phyloP scores from a whole-genome alignment of 2,888 invertebrate species.

The Nephrotoma guestfalica region DNA sequence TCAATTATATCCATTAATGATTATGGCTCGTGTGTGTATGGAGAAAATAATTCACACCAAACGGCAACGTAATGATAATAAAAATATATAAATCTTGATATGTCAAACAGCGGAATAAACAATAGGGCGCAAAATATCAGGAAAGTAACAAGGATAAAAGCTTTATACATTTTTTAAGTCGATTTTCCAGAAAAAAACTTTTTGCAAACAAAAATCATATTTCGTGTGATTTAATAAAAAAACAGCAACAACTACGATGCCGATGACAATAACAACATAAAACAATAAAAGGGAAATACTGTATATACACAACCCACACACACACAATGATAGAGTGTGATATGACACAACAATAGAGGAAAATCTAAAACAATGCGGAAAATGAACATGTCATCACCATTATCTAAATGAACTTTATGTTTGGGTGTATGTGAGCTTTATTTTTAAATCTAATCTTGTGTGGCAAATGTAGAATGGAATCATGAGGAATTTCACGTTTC shows the following conservation, averaged over 20 bases:
- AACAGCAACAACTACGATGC: neutral
- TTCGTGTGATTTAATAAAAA: neutral
- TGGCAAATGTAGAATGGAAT: neutral
- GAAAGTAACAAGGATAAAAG: neutral
- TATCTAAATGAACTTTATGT: conserved; percentile 1
- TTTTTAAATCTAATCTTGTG: neutral
- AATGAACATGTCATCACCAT: conserved; percentile 2
- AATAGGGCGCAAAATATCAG: neutral
- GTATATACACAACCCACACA: neutral
- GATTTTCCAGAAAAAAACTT: neutral
- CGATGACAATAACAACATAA: neutral
- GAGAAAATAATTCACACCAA: neutral
- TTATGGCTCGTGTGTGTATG: neutral
- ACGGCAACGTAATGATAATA: neutral
- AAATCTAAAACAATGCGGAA: neutral
- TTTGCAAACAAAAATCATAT: neutral
- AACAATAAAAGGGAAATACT: neutral
- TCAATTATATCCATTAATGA: neutral
- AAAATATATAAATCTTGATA: neutral
- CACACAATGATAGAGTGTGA: neutral
- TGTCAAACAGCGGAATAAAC: neutral
- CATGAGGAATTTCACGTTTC: neutral
- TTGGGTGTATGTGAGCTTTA: neutral
- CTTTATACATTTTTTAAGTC: neutral
- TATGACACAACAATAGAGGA: neutral